Percentiles rank a stretch among this genome's conserved stretches.
phyloP scores from a whole-genome alignment of 2,888 invertebrate species.

The Pycnomerus fuliginosus region DNA sequence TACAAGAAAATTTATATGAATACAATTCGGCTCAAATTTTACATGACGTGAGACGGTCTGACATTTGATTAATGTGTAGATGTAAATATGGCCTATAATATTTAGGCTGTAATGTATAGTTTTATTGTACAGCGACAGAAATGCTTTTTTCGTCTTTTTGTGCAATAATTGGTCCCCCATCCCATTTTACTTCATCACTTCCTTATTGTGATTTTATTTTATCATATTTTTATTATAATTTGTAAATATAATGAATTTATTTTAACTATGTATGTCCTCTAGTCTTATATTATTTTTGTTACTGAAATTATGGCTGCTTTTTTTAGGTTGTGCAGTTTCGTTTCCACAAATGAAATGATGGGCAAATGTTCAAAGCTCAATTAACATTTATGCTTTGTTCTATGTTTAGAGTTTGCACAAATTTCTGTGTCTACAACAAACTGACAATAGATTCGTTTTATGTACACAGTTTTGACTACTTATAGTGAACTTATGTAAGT shows the following conservation, averaged over 20 bases:
- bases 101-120: slow-evolving; percentile 45
- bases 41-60: slow-evolving; percentile 39
- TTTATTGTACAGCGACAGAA: slow-evolving; percentile 50
- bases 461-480: slow-evolving; percentile 43
- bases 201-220: slow-evolving; percentile 23
- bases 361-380: slow-evolving; percentile 29
- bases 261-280: slow-evolving; percentile 10
- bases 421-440: slow-evolving; percentile 37
- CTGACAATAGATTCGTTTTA: slow-evolving; percentile 45
- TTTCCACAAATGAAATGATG: slow-evolving; percentile 19
- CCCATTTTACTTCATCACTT: slow-evolving; percentile 21
- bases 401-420: slow-evolving; percentile 38
- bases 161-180: slow-evolving; percentile 30
- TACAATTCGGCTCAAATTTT: slow-evolving; percentile 41
- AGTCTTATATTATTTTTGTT: slow-evolving; percentile 3
- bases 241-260: slow-evolving; percentile 14
- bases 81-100: slow-evolving; percentile 40
- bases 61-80: slow-evolving; percentile 40
- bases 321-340: slow-evolving; percentile 7
- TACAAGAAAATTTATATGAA: slow-evolving; percentile 22
- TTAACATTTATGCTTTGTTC: slow-evolving; percentile 26
- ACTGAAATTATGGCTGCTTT: not conserved
- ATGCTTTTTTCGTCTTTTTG: slow-evolving; percentile 33
- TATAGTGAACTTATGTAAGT: no score
- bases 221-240: slow-evolving; percentile 12